Conservation (phyloP, 2,888 invertebrate species). For the Agapostemon virescens region DNA sequence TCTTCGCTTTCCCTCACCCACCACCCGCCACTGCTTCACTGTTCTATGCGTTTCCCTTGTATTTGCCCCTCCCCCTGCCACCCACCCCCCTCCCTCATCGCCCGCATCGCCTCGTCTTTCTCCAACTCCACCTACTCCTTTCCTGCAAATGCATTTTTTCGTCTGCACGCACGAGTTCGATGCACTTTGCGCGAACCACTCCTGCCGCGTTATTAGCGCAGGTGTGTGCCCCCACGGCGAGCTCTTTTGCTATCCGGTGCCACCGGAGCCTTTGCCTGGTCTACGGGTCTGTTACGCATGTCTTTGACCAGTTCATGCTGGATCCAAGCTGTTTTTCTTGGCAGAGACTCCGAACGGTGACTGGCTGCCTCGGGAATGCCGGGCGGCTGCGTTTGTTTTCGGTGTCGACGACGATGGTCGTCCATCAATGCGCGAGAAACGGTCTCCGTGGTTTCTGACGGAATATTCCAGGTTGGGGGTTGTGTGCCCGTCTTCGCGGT, state of each 20-base stretch:
- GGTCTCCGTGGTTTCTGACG: no score
- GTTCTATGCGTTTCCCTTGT: constrained; percentile 16
- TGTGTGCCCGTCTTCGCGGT: no score
- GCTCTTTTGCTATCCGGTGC: background rate
- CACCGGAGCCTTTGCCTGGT: background rate
- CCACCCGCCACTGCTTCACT: constrained; percentile 8
- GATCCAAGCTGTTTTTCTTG: background rate
- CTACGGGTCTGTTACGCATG: constrained; percentile 4
- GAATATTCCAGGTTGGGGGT: no score
- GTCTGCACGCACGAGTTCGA: constrained; percentile 57
- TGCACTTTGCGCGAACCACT: constrained; percentile 58
- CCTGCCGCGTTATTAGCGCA: constrained; percentile 56
- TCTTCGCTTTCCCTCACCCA: background rate
- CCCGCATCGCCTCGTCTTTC: no score
- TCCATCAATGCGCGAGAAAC: no score
- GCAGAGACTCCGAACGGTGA: background rate
- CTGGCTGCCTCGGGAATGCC: background rate
- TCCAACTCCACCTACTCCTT: background rate
- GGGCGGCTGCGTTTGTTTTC: background rate
- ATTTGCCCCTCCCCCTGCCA: background rate
- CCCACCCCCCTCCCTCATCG: background rate
- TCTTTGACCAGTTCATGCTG: constrained; percentile 4
- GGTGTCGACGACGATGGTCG: no score
- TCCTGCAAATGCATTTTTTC: constrained; percentile 15
- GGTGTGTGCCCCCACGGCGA: constrained; percentile 43